Evolutionary conservation across 2,888 invertebrate genomes (phyloP), one percentile per base, ranked within the genome.

Genomic region (Hetaerina titia): DNA sequence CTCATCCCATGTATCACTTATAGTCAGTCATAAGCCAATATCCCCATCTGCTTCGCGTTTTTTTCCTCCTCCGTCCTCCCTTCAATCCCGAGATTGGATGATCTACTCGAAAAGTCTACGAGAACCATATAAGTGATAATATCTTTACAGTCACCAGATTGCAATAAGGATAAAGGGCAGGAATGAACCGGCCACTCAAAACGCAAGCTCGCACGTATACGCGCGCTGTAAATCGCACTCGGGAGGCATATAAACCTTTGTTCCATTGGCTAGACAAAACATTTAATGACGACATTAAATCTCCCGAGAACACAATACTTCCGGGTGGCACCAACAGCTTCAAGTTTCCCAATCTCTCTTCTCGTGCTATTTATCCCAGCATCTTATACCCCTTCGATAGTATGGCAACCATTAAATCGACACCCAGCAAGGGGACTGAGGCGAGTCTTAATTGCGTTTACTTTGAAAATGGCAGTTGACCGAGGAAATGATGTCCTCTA

Each of bases 111-210:
- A 6, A 31, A 25, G 31, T 81, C 81, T 15, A 25, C n/a, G 81
- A 31, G 81, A 31, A 81, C 81, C 25, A 81, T 81, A 81, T 22
- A n/a, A 25, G 81, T 31, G 81, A 81, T 81, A 81, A 81, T 81
- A 31, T 81, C 81, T 81, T 81, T 31, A 81, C 81, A 22, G 81
- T 31, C 25, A 31, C 81, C 81, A 81, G 25, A 15, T 31, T 31
- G 81, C 31, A 19, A 13, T 15, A 13, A 81, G 31, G 31, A 11
- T 31, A 31, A 81, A 81, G 81, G 31, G 15, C 25, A 31, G 25
- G 11, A 81, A n/a, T 81, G 31, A 81, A 11, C 31, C 5, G 81
- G 22, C 81, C 81, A 31, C 81, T 81, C 81, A 31, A 81, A 81
- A 31, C 81, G 81, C 81, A 31, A 11, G 81, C 31, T 81, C 81